phyloP scores from a whole-genome alignment of 2,888 invertebrate genomes.

The Antitype chi region DNA sequence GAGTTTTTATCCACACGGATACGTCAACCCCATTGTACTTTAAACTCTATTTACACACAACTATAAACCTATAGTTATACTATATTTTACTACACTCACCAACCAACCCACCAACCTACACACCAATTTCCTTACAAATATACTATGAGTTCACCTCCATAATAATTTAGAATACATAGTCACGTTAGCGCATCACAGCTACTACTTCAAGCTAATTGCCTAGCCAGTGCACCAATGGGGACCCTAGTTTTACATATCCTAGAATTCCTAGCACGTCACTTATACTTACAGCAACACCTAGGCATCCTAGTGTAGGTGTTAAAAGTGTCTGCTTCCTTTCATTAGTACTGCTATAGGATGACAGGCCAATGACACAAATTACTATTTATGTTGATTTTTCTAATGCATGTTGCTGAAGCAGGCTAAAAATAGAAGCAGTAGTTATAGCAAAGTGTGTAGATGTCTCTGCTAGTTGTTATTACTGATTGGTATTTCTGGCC shows the following conservation, averaged over 20 bases:
- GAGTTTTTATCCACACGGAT: no score
- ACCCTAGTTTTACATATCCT: neutral
- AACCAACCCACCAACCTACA: no score
- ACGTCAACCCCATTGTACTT: no score
- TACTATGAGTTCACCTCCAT: neutral
- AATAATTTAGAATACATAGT: neutral
- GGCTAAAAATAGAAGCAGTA: slow-evolving; percentile 35
- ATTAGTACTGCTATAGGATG: slow-evolving; percentile 30
- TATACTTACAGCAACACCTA: slow-evolving; percentile 25
- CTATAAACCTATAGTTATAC: no score
- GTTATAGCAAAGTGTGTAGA: neutral
- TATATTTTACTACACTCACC: no score
- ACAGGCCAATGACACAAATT: slow-evolving; percentile 25
- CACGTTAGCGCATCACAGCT: neutral
- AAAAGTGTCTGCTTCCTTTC: slow-evolving; percentile 47
- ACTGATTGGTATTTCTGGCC: neutral
- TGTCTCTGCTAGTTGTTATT: no score
- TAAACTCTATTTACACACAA: no score
- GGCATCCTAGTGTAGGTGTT: slow-evolving; percentile 49
- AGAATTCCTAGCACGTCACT: neutral
- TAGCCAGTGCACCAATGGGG: neutral
- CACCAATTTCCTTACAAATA: no score
- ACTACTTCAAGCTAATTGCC: neutral
- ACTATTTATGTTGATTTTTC: slow-evolving; percentile 54
- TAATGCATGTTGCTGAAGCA: slow-evolving; percentile 17